phyloP scores from a whole-genome alignment of 2,113 vertebrate genomes.

The Nothoprocta pentlandii region DNA sequence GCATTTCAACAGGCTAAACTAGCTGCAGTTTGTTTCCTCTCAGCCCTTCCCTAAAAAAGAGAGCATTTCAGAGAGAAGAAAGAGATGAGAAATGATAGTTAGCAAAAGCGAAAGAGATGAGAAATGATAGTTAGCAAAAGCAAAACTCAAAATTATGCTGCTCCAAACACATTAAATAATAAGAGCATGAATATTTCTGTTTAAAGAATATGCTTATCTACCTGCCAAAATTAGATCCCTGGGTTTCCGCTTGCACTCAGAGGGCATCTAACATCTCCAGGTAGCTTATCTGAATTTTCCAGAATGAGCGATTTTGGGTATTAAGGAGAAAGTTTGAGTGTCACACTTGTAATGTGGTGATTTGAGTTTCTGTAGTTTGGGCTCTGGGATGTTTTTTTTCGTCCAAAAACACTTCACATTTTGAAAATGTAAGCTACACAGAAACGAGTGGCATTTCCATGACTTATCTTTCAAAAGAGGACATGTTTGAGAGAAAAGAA shows the following conservation, averaged over 20 bases:
- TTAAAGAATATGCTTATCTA: background rate
- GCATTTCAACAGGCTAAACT: background rate
- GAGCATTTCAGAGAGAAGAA: background rate
- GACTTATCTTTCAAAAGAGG: background rate
- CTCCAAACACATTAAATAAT: background rate
- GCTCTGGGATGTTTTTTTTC: background rate
- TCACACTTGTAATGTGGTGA: background rate
- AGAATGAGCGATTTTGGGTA: background rate
- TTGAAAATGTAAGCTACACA: background rate
- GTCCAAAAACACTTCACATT: background rate
- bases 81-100: background rate
- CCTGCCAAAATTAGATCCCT: background rate
- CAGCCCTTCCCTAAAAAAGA: fast-evolving
- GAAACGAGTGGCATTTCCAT: background rate
- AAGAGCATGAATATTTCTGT: background rate
- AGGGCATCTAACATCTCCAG: background rate
- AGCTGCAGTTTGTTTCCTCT: background rate
- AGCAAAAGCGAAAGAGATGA: background rate
- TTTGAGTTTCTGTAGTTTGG: background rate
- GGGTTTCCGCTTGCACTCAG: background rate
- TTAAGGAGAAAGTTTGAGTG: background rate
- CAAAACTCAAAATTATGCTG: background rate
- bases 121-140: background rate
- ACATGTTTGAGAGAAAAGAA: background rate
- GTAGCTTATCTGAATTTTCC: background rate